Evolutionary conservation across 2,888 invertebrate species (phyloP).

Genomic region (Hyalella azteca): DNA sequence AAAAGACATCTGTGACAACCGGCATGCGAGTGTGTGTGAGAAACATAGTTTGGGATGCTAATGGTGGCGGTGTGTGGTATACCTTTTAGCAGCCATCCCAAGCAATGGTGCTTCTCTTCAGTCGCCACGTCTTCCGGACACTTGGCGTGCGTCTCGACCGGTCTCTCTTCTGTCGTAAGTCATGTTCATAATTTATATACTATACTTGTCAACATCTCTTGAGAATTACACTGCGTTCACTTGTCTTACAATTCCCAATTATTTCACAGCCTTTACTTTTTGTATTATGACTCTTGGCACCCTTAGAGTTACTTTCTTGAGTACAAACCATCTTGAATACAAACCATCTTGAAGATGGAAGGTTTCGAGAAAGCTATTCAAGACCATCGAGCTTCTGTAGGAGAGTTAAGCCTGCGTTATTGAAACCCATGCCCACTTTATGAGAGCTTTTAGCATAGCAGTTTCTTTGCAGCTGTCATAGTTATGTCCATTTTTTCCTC

Average conservation of each 20-base stretch:
- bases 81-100: slow-evolving; percentile 32
- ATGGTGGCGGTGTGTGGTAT: slow-evolving; percentile 18
- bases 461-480: too few relatives aligned
- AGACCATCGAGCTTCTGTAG: too few relatives aligned
- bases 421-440: too few relatives aligned
- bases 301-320: too few relatives aligned
- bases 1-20: too few relatives aligned
- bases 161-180: slow-evolving; percentile 32
- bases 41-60: slow-evolving; percentile 11
- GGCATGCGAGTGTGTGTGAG: background rate
- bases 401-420: too few relatives aligned
- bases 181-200: slow-evolving; percentile 14
- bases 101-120: slow-evolving; percentile 17
- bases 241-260: background rate
- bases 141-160: background rate
- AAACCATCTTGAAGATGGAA: too few relatives aligned
- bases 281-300: too few relatives aligned
- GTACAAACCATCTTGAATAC: too few relatives aligned
- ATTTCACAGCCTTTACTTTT: background rate
- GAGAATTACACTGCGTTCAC: background rate
- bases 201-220: background rate
- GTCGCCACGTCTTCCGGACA: slow-evolving; percentile 8
- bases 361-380: too few relatives aligned
- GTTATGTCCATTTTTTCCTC: too few relatives aligned
- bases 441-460: too few relatives aligned